A percentile compares a stretch with the other conserved stretches of the same genome.
Evolutionary conservation across 2,888 invertebrate genomes (phyloP).

Genomic region (Dinocampus coccinellae): DNA sequence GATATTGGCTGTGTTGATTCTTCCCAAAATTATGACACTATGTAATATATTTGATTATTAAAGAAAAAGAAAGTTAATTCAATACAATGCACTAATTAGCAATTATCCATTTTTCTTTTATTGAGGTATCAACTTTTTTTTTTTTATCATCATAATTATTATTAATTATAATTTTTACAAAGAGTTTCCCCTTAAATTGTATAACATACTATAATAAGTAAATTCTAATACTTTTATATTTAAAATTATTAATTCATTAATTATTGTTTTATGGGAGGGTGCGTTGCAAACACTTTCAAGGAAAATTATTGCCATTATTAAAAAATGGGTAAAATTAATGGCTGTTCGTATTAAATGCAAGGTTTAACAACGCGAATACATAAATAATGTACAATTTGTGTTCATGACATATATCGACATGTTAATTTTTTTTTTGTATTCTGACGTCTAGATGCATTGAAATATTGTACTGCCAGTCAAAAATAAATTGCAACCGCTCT

Average conservation of each 20-base stretch:
- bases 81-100: background rate
- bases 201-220: background rate
- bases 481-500: background rate
- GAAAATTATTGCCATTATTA: background rate
- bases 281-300: background rate
- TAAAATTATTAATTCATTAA: background rate
- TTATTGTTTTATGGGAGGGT: background rate
- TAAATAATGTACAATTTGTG: conserved; percentile 6
- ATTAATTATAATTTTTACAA: conserved; percentile 20
- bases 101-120: conserved; percentile 7
- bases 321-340: background rate
- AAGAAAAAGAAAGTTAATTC: background rate
- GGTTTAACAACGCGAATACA: background rate
- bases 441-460: background rate
- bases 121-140: conserved; percentile 19
- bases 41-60: background rate
- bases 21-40: background rate
- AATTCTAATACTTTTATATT: conserved; percentile 5
- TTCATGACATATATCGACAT: background rate
- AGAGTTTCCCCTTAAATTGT: conserved; percentile 1
- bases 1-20: conserved; percentile 33
- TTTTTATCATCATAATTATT: background rate
- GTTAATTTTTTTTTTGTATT: background rate
- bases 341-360: background rate
- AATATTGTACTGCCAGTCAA: background rate